Base-by-base conservation (phyloP, 53 echinoderm and acorn worm genomes). In the Holothuria leucospilota region DNA sequence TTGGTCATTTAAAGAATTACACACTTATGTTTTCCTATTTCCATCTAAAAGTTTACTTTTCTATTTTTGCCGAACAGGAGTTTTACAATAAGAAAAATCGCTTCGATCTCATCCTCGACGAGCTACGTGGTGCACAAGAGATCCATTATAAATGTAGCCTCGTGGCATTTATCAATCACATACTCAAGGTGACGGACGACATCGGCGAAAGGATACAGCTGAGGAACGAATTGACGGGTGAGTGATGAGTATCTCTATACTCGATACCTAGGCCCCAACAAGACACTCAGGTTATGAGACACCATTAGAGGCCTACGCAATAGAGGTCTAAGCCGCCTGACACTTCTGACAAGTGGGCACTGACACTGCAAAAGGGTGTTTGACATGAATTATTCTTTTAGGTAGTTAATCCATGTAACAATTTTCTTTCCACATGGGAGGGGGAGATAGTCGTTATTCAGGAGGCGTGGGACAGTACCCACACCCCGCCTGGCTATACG, bases 121-220 rank as follows among this genome's bases (percentile, higher is more conserved):
- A 99, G 69, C 80, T 99, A 68, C 85, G 82, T 11, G 56, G 82
- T 18, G 94, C 99, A 13, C 92, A 93, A 62, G 90, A 90, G 34
- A 68, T 88, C 11, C 66, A 90, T 4, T 99, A 99, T 59, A 95
- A 99, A 82, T 95, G 95, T 21, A 94, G 90, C 25, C 58, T 99
- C 53, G 88, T 99, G 60, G 95, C 99, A 21, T 95, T 99, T 66
- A 94, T 95, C 82, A 99, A 99, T 88, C 91, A 93, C 58, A 87
- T 99, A 69, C 92, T 99, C 34, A 85, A 92, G 9, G 93, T 94
- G 20, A 99, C 95, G 6, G 99, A 99, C 63, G 86, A 86, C 58
- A 85, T 99, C 53, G 88, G 88, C 38, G 95, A 95, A 53, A 77
- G 99, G 28, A 94, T 95, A 6, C 77, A 95, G 28, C 63, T 99